Percentiles rank a stretch among this genome's conserved stretches.
Evolutionary conservation across 2,888 invertebrate genomes (phyloP).

Genomic region (Aproaerema taeniolella): DNA sequence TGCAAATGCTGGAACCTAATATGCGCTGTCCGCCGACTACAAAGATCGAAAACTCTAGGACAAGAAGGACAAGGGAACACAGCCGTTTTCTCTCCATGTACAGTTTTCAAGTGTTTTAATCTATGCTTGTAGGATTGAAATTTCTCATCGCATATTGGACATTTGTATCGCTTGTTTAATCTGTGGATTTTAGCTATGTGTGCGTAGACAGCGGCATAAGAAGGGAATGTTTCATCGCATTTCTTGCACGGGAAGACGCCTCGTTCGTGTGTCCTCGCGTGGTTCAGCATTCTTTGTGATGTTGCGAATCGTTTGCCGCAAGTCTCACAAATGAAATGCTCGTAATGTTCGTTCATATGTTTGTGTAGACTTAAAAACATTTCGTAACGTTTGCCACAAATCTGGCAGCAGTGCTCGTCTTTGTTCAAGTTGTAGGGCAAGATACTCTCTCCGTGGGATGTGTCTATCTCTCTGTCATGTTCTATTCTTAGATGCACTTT

Average conservation of each 20-base stretch:
- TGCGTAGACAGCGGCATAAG: conserved; percentile 51
- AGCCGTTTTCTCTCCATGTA: conserved; percentile 61
- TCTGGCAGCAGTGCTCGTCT: conserved; percentile 56
- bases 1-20: conserved; percentile 60
- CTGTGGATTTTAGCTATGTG: conserved; percentile 58
- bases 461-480: conserved; percentile 51
- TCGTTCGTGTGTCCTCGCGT: conserved; percentile 54
- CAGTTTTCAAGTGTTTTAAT: conserved; percentile 51
- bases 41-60: conserved; percentile 58
- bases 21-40: conserved; percentile 60
- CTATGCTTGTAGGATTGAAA: conserved; percentile 63
- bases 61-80: conserved; percentile 62
- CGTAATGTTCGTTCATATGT: conserved; percentile 69
- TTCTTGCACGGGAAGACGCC: conserved; percentile 58
- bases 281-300: conserved; percentile 59
- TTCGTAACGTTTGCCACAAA: conserved; percentile 63
- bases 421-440: conserved; percentile 62
- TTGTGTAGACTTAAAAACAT: conserved; percentile 64
- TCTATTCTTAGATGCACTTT: conserved; percentile 46
- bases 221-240: conserved; percentile 50
- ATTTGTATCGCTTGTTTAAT: conserved; percentile 62
- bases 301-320: conserved; percentile 66
- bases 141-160: conserved; percentile 65
- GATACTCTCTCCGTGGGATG: conserved; percentile 53
- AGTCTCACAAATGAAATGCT: conserved; percentile 65